Evolutionary conservation across 2,797 vertebrate species (phyloP), one percentile per base, ranked within the genome.

Genomic region (Iguana delicatissima): DNA sequence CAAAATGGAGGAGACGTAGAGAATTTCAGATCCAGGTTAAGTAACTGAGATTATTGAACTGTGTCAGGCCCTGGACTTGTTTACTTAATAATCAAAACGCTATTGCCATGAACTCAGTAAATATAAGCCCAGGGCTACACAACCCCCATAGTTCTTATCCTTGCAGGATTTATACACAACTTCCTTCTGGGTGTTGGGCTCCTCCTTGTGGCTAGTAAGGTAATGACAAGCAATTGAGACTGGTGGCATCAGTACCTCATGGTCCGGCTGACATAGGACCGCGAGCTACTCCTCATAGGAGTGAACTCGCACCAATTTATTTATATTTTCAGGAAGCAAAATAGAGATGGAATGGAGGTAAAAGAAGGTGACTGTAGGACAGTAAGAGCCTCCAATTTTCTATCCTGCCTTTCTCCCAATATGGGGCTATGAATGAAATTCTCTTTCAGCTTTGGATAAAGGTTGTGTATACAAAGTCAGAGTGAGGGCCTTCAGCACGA

Each of bases 121-220:
- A 38, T 59, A 80, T 52, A 69, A 24, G 46, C 9, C 20, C 14
- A 20, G 4, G 5, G 10, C 20, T 50, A 35, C 52, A 76, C 52
- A 76, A 46, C 9, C 55, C 3, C 35, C 59, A 6, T 18, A 18
- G 20, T 32, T 50, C 38, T 38, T 35, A 62, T 14, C 81, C 42
- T 52, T 77, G 18, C 16, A 89, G 24, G 24, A 32, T 55, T 74
- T 72, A 7, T 26, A n/a, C 13, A 38, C 62, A 55, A 1, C 35
- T 59, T 42, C 26, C 57, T 85, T 32, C n/a, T 67, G 20, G 55
- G 50, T 50, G 64, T 74, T 57, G 80, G 80, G 42, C 67, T 62
- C 89, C 89, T 82, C 57, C 79, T 86, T 50, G 52, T 90, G 89
- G 67, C 26, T 20, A 13, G 13, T 14, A 29, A 24, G 6, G 32